Conservation (phyloP, 2,888 invertebrate genomes). For the Schizaphis graminum region DNA sequence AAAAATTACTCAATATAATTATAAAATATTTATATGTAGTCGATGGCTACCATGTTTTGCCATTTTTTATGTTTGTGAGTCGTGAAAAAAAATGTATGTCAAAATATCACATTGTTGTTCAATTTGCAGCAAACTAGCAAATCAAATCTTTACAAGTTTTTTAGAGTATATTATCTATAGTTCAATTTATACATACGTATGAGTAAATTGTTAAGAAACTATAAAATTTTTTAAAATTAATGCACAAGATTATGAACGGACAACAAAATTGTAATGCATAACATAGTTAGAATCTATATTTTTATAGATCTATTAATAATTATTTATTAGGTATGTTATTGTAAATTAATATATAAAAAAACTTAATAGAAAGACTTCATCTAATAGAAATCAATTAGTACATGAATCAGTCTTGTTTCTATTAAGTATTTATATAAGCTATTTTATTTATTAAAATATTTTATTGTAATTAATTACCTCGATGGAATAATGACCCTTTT, state of each 20-base stretch:
- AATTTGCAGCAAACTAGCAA: not conserved
- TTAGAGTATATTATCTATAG: not conserved
- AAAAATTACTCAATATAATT: not conserved
- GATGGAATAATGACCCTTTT: constrained; percentile 86
- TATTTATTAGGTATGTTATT: not conserved
- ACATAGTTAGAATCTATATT: not conserved
- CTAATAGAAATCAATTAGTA: not conserved
- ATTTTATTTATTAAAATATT: not conserved
- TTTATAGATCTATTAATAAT: not conserved
- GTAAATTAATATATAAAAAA: not conserved
- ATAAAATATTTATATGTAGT: not conserved
- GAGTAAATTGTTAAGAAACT: not conserved
- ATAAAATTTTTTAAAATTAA: not conserved
- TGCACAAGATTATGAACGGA: not conserved
- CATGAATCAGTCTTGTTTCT: not conserved
- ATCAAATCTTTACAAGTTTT: not conserved
- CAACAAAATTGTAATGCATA: not conserved
- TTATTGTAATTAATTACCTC: constrained; percentile 72
- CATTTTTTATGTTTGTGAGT: not conserved
- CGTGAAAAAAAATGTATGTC: not conserved
- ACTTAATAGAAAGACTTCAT: not conserved
- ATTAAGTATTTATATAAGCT: not conserved
- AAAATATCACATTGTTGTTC: not conserved
- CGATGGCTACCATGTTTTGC: not conserved
- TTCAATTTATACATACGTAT: not conserved